Evolutionary conservation across 2,888 invertebrate genomes (phyloP), one percentile per base, ranked within the genome.

Genomic region (Acronicta aceris): DNA sequence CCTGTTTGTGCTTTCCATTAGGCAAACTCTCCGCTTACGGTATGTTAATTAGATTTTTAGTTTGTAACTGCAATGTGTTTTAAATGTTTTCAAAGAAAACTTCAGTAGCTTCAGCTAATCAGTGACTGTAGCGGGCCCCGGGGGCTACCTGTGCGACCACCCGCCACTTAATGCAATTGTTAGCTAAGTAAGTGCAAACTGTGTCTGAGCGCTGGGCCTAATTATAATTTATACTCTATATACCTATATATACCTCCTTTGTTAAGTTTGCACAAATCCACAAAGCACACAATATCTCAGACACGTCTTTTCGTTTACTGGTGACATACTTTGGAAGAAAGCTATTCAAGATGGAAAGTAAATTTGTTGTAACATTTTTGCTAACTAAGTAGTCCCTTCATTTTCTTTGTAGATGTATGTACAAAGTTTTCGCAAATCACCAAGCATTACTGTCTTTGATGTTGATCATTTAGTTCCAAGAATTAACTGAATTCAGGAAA

Each of bases 321-420:
- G 17, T 57, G 36, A 64, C 57, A 42, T 9, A 57, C 58, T 58
- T 65, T 7, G 13, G 15, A 65, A 51, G 42, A 42, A 21, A 38
- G 50, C 40, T 33, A 40, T 42, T 30, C 16, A 6, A 36, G 38
- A 30, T 25, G 41, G 40, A n/a, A 27, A 10, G 15, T 17, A 33
- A 41, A 40, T 40, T 40, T 16, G 7, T 47, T 43, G 48, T 58
- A 41, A 58, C 0, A 30, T 41, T 53, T 47, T 49, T 65, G 47
- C 30, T 15, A 2, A 30, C 15, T 27, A 10, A 12, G 25, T 25
- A n/a, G 16, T 10, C 25, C 9, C 33, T 15, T 33, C 7, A n/a
- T 4, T 38, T 5, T n/a, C 38, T 6, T 38, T 38, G n/a, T 1
- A 33, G 33, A 12, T 47, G 7, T 30, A 16, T n/a, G 30, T 33